A percentile compares a stretch with the other conserved stretches of the same genome.
phyloP scores from a whole-genome alignment of 30 jellyfish, hydroid and myxozoan species.

The Morbakka virulenta region DNA sequence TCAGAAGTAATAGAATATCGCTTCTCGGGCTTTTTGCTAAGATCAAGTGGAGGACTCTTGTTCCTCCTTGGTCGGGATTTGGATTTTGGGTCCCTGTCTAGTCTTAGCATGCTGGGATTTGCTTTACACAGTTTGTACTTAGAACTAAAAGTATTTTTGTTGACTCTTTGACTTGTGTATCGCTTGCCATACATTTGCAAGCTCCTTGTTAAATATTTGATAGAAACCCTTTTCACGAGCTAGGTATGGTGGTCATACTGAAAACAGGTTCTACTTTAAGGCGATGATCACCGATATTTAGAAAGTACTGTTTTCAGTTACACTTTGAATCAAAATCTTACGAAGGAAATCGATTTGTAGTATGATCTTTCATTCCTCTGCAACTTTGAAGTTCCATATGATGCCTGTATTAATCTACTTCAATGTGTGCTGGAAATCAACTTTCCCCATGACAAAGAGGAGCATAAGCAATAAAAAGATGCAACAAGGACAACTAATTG shows the following conservation, averaged over 20 bases:
- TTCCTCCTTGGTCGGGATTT: too few relatives aligned
- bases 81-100: too few relatives aligned
- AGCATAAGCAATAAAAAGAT: background rate
- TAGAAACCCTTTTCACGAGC: constrained; percentile 5
- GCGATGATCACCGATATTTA: background rate
- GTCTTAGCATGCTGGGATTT: background rate
- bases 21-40: too few relatives aligned
- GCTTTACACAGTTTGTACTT: background rate
- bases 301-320: background rate
- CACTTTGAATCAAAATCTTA: background rate
- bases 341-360: background rate
- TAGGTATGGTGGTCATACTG: constrained; percentile 8
- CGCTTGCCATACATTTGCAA: background rate
- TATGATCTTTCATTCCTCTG: background rate
- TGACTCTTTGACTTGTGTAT: constrained; percentile 1
- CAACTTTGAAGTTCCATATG: background rate
- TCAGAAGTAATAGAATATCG: too few relatives aligned
- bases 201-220: background rate
- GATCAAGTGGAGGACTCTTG: too few relatives aligned
- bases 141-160: background rate
- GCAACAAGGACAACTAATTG: constrained; percentile 9
- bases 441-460: background rate
- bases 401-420: constrained; percentile 10
- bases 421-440: background rate
- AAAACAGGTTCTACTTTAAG: background rate